These are phyloP conservation scores for Morphnarchus princeps DNA, from an alignment of 2,113 vertebrate species.

Conservation along the genomic window DNA sequence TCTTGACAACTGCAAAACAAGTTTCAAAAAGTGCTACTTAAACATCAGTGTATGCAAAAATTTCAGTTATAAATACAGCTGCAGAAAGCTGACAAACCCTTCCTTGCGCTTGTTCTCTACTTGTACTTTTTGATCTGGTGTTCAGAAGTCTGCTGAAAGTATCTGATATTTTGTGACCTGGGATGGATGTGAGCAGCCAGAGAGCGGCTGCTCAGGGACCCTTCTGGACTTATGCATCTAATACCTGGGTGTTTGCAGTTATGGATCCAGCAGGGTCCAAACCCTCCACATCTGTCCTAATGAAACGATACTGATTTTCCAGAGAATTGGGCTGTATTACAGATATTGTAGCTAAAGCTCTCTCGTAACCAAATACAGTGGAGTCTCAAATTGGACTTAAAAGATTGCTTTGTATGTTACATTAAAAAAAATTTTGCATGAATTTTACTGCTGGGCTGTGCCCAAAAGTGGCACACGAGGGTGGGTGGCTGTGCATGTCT, in stretches of 20 bases:
- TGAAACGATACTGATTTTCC: not conserved
- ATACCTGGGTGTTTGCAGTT: not conserved
- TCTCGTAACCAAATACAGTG: not conserved
- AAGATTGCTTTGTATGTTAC: not conserved
- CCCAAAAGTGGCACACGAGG: not conserved
- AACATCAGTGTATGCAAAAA: not conserved
- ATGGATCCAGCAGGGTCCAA: not conserved
- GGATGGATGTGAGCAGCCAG: not conserved
- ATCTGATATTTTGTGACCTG: not conserved
- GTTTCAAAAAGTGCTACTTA: not conserved
- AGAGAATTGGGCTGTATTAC: not conserved
- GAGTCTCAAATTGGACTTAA: not conserved
- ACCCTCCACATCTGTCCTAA: not conserved
- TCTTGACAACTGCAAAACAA: not conserved
- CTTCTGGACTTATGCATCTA: not conserved
- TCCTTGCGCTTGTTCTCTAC: not conserved
- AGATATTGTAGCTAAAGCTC: not conserved
- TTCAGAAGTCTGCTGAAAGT: not conserved
- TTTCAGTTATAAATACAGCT: not conserved
- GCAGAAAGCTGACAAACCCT: not conserved
- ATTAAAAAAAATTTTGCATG: not conserved
- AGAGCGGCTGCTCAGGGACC: not conserved
- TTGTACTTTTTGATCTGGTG: not conserved
- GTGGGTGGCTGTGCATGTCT: not conserved
- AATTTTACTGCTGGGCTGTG: not conserved